Conservation (phyloP, 2,888 invertebrate genomes). For the Hemistola chrysoprasaria region DNA sequence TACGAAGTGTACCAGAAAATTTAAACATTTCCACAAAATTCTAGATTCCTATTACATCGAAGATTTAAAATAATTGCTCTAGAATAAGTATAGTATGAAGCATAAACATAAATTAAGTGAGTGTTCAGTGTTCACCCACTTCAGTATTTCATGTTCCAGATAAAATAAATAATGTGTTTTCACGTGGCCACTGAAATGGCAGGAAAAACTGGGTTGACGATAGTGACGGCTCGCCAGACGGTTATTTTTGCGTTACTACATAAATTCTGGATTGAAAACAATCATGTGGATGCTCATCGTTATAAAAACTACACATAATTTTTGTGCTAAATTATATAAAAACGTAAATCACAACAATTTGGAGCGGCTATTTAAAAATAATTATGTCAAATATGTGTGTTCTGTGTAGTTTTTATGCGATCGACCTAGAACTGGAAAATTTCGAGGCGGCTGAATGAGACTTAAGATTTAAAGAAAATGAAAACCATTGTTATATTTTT, state of each 20-base stretch:
- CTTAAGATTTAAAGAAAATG: too few relatives aligned
- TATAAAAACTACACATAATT: slow-evolving; percentile 23
- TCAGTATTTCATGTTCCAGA: slow-evolving; percentile 34
- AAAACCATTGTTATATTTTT: too few relatives aligned
- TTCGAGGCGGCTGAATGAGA: too few relatives aligned
- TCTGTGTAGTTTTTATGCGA: too few relatives aligned
- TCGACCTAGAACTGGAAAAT: too few relatives aligned
- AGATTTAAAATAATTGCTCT: background rate
- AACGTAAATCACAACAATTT: slow-evolving; percentile 1
- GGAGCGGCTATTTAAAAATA: background rate
- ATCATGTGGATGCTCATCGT: slow-evolving; percentile 28
- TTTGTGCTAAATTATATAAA: slow-evolving; percentile 9
- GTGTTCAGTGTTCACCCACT: slow-evolving; percentile 18
- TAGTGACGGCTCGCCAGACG: slow-evolving; percentile 27
- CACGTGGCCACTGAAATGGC: slow-evolving; percentile 31
- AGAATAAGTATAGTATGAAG: too few relatives aligned
- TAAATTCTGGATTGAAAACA: slow-evolving; percentile 32
- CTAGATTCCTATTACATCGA: background rate
- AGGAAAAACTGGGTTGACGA: slow-evolving; percentile 35
- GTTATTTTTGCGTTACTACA: slow-evolving; percentile 34
- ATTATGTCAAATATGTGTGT: too few relatives aligned
- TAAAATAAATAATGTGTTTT: slow-evolving; percentile 36
- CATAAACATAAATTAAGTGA: slow-evolving; percentile 3
- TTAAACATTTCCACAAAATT: too few relatives aligned
- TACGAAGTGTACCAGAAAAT: too few relatives aligned